Base-by-base conservation (phyloP, 2,888 invertebrate genomes). In the Cepaea hortensis region DNA sequence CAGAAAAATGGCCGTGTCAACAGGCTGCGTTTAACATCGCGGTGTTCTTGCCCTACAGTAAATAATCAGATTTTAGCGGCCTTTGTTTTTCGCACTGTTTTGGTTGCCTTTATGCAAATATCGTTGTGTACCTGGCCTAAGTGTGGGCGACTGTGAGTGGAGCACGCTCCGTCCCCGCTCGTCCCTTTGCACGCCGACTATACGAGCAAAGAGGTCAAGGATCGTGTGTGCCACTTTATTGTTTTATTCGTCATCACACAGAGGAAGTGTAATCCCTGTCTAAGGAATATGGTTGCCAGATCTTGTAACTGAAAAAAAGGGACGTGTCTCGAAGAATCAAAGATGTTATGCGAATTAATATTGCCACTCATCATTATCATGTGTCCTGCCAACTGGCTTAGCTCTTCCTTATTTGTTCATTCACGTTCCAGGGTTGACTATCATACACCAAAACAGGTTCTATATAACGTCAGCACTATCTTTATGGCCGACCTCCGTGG, bases 71-170 rank as follows among this genome's bases (percentile, higher is more conserved):
- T 84, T 84, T 76, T 76, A 76, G 46, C 62, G n/a, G 76, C 68
- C 84, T 75, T 76, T 84, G 84, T 84, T 76, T 84, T 84, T 76
- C 62, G 46, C 76, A 65, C 76, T 76, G 61, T 83, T 83, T 83
- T 84, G 62, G 72, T 84, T 76, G 35, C 46, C 65, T 65, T 75
- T 73, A 55, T 35, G 61, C 46, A 55, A 83, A 83, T 20, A 83
- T 35, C 23, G 73, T 35, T 35, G 83, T 75, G 83, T 83, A 83
- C 73, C 70, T 61, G 50, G 84, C 77, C 84, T 84, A 84, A 84
- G 84, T 84, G 84, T 77, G 68, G 65, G 35, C 65, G 46, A 77
- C 76, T 35, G 65, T n/a, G 62, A 75, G 62, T 61, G 46, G n/a
- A 77, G 48, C 84, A 84, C 77, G 83, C 68, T 20, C 61, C 61